Evolutionary conservation across 2,888 invertebrate species (phyloP).

Genomic region (Callimorpha dominula): DNA sequence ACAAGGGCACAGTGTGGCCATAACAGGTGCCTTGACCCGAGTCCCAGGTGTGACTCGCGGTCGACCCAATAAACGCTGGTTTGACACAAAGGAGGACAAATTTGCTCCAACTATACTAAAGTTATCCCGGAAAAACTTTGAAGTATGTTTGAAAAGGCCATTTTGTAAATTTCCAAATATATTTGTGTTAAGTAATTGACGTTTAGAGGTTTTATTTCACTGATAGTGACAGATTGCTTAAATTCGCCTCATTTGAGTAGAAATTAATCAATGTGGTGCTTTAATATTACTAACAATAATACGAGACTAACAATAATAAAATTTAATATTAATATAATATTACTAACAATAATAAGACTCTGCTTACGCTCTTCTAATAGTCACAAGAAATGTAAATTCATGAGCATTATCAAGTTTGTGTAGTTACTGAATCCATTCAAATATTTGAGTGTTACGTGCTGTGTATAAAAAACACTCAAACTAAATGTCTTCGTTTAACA

Average conservation of each 20-base stretch:
- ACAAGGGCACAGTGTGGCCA: conserved; percentile 14
- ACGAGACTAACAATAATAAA: no score
- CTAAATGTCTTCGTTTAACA: no score
- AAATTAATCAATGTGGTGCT: neutral
- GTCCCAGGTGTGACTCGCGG: conserved; percentile 22
- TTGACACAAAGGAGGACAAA: conserved; percentile 27
- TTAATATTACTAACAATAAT: neutral
- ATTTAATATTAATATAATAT: neutral
- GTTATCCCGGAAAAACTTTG: conserved; percentile 27
- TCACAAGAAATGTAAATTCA: no score
- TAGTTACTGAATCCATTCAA: neutral
- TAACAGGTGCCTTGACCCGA: conserved; percentile 29
- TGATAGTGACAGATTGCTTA: neutral
- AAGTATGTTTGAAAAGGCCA: conserved; percentile 22
- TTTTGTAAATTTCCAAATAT: conserved; percentile 10
- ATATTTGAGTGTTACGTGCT: neutral
- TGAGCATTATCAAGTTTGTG: neutral
- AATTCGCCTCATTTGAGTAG: neutral
- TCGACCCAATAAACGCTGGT: conserved; percentile 26
- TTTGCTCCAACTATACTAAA: conserved; percentile 24
- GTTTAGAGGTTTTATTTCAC: neutral
- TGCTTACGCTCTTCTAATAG: neutral
- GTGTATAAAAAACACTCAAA: neutral
- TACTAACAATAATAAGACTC: neutral
- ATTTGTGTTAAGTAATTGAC: neutral